Base-by-base conservation (phyloP, 2,113 vertebrate species). In the Prunella fulvescens region DNA sequence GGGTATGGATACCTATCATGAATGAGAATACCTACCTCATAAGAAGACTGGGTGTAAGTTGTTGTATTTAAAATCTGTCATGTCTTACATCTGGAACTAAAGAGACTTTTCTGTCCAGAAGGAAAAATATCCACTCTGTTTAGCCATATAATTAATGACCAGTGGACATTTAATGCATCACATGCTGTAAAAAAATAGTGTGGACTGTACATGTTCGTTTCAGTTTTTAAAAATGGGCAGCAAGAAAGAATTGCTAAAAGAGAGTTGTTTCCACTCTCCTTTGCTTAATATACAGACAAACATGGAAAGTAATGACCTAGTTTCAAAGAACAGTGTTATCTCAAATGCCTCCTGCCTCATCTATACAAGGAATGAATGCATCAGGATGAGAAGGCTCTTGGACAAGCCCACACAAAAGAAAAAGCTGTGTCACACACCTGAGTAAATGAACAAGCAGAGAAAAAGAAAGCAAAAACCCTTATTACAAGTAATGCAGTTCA, bases 91-190 rank as follows among this genome's bases (percentile, higher is more conserved):
- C 39, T 64, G 39, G 23, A 88, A 82, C 39, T 54, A 47, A 71
- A 67, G 33, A 79, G 4, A 62, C 3, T 58, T 62, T 48, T 54
- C 42, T 79, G 33, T 66, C 47, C 39, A 76, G 19, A 58, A 48
- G 29, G 19, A 45, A 57, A 93, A 74, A 48, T n/a, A 62, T 4
- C 14, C 25, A 40, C 14, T 62, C 25, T 3, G 1, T 82, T 74
- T 62, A 92, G 39, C 51, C 62, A 17, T 40, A 19, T 24, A 72
- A 67, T 62, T 77, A 77, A 51, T 44, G 18, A 42, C 35, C 3
- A 0, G 31, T 48, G 6, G 18, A 88, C 4, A 0, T 2, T 62
- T 14, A 65, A 47, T 22, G 7, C 7, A 8, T 26, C 13, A 28
- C 24, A 42, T 44, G 19, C 17, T 64, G 24, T 51, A 19, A 51